A percentile compares a stretch with the other conserved stretches of the same genome.
phyloP scores from a whole-genome alignment of 2,888 invertebrate genomes.

The Byasa hedistus region DNA sequence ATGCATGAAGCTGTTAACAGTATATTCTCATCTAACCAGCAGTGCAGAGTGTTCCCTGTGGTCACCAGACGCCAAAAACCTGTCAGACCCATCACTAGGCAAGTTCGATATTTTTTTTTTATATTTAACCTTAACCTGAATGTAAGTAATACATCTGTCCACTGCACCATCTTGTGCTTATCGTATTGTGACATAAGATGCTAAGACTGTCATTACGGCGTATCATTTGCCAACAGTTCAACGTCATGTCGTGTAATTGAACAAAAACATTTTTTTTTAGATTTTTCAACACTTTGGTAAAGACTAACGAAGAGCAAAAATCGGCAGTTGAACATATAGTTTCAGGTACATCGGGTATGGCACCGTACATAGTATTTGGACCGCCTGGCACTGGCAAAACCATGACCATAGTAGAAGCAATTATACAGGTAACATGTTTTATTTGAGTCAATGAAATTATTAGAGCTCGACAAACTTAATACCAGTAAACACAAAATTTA shows the following conservation, averaged over 20 bases:
- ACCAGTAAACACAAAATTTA: background rate
- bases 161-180: no score
- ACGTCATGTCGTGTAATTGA: background rate
- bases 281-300: constrained; percentile 52
- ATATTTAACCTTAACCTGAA: no score
- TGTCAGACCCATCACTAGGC: constrained; percentile 43
- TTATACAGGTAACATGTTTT: constrained; percentile 49
- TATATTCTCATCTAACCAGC: constrained; percentile 56
- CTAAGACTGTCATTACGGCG: no score
- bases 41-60: constrained; percentile 49
- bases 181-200: no score
- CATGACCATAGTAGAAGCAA: constrained; percentile 63
- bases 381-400: constrained; percentile 91
- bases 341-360: constrained; percentile 79
- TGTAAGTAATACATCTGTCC: no score
- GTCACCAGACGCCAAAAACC: constrained; percentile 33
- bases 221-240: no score
- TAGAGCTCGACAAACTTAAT: background rate
- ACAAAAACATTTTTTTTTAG: constrained; percentile 36
- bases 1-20: constrained; percentile 65
- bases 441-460: background rate
- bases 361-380: constrained; percentile 89
- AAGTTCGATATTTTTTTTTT: constrained; percentile 32
- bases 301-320: constrained; percentile 48
- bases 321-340: constrained; percentile 77